Conservation (phyloP, 1,140 invertebrate genomes). For the Pygmarrhopalites habei region DNA sequence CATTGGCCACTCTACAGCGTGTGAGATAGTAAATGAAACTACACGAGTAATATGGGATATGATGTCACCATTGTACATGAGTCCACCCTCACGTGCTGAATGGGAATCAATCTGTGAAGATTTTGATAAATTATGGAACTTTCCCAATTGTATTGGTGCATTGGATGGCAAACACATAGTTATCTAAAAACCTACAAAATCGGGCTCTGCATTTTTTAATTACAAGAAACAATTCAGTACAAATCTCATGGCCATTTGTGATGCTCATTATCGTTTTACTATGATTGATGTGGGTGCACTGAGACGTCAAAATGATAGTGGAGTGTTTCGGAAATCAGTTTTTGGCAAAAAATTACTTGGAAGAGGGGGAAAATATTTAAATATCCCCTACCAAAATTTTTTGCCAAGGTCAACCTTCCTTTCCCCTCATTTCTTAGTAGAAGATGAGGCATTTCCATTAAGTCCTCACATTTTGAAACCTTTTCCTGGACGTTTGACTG, state of each 20-base stretch:
- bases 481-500: conserved; percentile 40
- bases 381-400: not conserved
- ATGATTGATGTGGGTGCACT: conserved; percentile 37
- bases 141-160: conserved; percentile 40
- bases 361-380: not conserved
- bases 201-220: conserved; percentile 41
- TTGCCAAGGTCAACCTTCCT: not conserved
- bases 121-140: conserved; percentile 23
- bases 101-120: conserved; percentile 1
- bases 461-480: conserved; percentile 42
- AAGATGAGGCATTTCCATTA: conserved; percentile 39
- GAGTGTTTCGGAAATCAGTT: conserved; percentile 24
- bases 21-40: conserved; percentile 4
- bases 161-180: conserved; percentile 43
- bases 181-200: conserved; percentile 31
- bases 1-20: conserved; percentile 4
- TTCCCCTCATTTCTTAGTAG: conserved; percentile 37
- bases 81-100: not conserved
- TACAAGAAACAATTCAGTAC: conserved; percentile 42
- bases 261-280: conserved; percentile 37
- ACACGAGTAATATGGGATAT: conserved; percentile 3
- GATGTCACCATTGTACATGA: not conserved
- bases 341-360: conserved; percentile 26
- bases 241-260: conserved; percentile 11
- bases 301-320: conserved; percentile 32